Evolutionary conservation across 2,797 vertebrate species (phyloP).

Genomic region (Sebastes hubbsi): DNA sequence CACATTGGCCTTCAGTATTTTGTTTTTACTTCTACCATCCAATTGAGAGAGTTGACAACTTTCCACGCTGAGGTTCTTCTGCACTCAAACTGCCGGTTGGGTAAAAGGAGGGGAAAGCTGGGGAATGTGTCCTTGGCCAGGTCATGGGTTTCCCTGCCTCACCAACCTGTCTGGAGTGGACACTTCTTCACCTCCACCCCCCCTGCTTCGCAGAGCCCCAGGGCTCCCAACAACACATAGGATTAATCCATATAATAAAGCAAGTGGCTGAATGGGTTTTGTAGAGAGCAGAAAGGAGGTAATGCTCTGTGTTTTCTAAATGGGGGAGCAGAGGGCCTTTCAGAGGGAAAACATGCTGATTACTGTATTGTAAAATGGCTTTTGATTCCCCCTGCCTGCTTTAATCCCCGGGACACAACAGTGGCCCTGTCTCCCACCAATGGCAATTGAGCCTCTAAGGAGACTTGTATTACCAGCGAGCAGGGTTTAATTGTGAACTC

Average conservation of each 20-base stretch:
- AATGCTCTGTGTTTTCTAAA: slow-evolving; percentile 85
- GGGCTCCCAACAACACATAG: slow-evolving; percentile 73
- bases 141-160: slow-evolving; percentile 74
- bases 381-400: slow-evolving; percentile 87
- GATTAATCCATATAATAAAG: slow-evolving; percentile 84
- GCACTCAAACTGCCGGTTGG: background rate
- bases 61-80: background rate
- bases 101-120: background rate
- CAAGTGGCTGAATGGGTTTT: slow-evolving; percentile 82
- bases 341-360: slow-evolving; percentile 90
- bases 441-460: slow-evolving; percentile 81
- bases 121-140: slow-evolving; percentile 46
- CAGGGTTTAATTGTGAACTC: slow-evolving; percentile 88
- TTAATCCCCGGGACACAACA: slow-evolving; percentile 86
- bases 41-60: background rate
- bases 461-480: slow-evolving; percentile 82
- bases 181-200: slow-evolving; percentile 69
- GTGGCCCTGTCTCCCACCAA: slow-evolving; percentile 83
- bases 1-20: background rate
- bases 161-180: slow-evolving; percentile 72
- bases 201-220: slow-evolving; percentile 66
- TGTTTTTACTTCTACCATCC: background rate
- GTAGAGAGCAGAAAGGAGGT: slow-evolving; percentile 78
- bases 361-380: slow-evolving; percentile 90
- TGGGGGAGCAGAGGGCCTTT: slow-evolving; percentile 82